Percentiles rank a stretch among this genome's conserved stretches.
These are phyloP conservation scores for Cremastobaeus sp. DNA, from an alignment of 2,888 invertebrate genomes.

Conservation along the genomic window DNA sequence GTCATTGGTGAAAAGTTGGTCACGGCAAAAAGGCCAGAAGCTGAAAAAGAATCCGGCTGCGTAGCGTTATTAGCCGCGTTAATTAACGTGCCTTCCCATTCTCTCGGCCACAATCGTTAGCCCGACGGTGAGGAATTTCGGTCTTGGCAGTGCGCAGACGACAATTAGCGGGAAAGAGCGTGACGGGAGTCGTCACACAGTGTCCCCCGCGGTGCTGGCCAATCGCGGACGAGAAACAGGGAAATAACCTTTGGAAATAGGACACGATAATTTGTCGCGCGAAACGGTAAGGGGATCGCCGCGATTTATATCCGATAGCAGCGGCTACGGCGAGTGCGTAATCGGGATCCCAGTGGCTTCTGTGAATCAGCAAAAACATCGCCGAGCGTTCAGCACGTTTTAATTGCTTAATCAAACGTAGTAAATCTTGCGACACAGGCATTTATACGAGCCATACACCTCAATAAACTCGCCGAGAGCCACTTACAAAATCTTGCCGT, in stretches of 20 bases:
- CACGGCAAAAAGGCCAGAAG: constrained; percentile 60
- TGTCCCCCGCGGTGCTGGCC: constrained; percentile 52
- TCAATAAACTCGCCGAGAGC: constrained; percentile 29
- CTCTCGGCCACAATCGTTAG: constrained; percentile 67
- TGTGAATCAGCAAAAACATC: constrained; percentile 65
- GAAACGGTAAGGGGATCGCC: constrained; percentile 23
- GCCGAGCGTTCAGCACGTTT: constrained; percentile 65
- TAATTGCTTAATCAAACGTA: constrained; percentile 77
- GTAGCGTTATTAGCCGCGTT: constrained; percentile 67
- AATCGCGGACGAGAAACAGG: constrained; percentile 24
- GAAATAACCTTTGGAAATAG: constrained; percentile 26
- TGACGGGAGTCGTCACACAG: constrained; percentile 67
- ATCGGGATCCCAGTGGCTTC: constrained; percentile 65
- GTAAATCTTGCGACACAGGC: constrained; percentile 74
- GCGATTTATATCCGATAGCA: constrained; percentile 54
- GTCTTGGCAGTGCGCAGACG: constrained; percentile 62
- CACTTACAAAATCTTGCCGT: constrained; percentile 26
- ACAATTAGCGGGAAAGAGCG: constrained; percentile 66
- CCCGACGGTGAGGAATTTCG: no score
- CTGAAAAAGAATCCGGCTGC: constrained; percentile 58
- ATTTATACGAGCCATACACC: constrained; percentile 65
- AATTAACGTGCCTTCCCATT: constrained; percentile 66
- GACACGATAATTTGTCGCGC: constrained; percentile 46
- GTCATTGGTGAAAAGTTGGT: constrained; percentile 55
- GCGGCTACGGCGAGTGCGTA: constrained; percentile 62